Base-by-base conservation (phyloP, 2,113 vertebrate genomes). In the Alosa alosa region DNA sequence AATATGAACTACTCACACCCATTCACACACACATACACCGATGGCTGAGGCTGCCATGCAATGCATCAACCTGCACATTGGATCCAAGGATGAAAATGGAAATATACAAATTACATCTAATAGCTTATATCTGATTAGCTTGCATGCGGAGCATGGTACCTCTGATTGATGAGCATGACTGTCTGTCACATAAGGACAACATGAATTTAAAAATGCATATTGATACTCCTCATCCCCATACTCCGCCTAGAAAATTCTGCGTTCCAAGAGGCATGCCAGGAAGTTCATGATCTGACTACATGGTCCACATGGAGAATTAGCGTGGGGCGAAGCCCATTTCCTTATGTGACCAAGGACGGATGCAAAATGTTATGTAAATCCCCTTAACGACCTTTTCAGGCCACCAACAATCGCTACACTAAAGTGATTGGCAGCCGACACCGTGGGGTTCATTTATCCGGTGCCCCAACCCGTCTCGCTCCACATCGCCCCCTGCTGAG, bases 401-500 rank as follows among this genome's bases (percentile, higher is more conserved):
- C 89, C 86, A 82, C 88, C 81, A 83, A 94, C 93, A 94, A 94
- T 93, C 91, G 75, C 86, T 86, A 91, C 90, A 94, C 92, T 94
- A 94, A 95, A 90, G 92, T 94, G 94, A 95, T 93, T 95, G 94
- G 94, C 94, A 95, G 93, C 90, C 92, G 89, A 94, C 93, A 94
- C 93, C 90, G 64, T 82, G 90, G 90, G 92, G 90, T 90, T 91
- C 92, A 94, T 94, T 94, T 94, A 93, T 95, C 92, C 92, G 93
- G 93, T 92, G 91, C 93, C 93, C 92, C 83, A 0, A 88, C 88
- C 88, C 86, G 91, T 91, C 93, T 93, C 90, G 87, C 91, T 93
- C 93, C 93, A 91, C 92, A 91, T 92, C 93, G 95, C 94, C 95
- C 94, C 95, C 95, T 95, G 93, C 94, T 95, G 94, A 94, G 95